phyloP scores from a whole-genome alignment of 2,113 vertebrate species.

The Tursiops truncatus region DNA sequence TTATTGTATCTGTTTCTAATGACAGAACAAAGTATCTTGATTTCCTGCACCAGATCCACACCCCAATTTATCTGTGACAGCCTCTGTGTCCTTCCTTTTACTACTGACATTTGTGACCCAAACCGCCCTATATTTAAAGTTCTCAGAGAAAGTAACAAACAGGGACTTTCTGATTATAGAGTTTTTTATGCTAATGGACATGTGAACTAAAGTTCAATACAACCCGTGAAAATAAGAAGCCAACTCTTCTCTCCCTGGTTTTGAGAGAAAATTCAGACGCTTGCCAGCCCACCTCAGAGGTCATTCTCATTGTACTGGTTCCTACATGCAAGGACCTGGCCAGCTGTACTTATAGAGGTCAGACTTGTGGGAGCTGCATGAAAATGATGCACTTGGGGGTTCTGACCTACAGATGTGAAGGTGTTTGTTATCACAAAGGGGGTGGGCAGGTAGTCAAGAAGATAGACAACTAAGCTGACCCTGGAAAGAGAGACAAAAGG shows the following conservation, averaged over 20 bases:
- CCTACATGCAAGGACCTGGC: background rate
- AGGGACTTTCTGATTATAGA: background rate
- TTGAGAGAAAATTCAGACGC: background rate
- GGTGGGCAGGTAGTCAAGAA: background rate
- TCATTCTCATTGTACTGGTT: background rate
- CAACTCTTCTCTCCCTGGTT: background rate
- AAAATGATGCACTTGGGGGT: background rate
- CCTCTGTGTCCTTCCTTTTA: background rate
- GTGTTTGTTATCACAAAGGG: constrained; percentile 24
- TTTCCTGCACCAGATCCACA: background rate
- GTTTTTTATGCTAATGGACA: background rate
- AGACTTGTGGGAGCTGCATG: background rate
- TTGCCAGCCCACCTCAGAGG: background rate
- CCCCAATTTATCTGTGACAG: background rate
- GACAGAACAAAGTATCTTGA: background rate
- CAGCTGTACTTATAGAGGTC: accelerated
- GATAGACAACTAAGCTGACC: background rate
- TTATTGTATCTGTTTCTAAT: background rate
- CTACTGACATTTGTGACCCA: background rate
- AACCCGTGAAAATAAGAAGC: background rate
- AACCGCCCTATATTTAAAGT: background rate
- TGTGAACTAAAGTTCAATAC: background rate
- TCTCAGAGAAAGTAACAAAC: background rate
- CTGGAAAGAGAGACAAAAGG: background rate
- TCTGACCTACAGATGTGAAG: constrained; percentile 51